Percentiles rank a stretch among this genome's conserved stretches.
These are phyloP conservation scores for Cecropterus lyciades DNA, from an alignment of 1,140 invertebrate species.

Conservation along the genomic window DNA sequence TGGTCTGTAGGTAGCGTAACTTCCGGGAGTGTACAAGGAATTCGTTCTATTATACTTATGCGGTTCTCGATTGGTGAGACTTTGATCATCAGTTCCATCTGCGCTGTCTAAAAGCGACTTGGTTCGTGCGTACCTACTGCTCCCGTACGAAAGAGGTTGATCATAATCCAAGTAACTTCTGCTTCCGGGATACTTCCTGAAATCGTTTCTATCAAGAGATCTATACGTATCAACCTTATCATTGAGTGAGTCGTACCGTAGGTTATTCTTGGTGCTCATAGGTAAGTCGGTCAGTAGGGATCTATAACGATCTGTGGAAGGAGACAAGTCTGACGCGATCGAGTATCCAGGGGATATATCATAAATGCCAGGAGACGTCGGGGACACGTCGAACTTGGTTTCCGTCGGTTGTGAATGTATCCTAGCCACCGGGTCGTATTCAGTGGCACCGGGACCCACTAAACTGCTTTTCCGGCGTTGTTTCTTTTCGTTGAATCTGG, in stretches of 20 bases:
- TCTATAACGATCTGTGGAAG: conserved; percentile 75
- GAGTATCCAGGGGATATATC: conserved; percentile 71
- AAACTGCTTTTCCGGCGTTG: conserved; percentile 86
- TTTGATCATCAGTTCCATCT: conserved; percentile 58
- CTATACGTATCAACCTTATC: conserved; percentile 77
- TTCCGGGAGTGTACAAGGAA: conserved; percentile 79
- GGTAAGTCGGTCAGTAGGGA: conserved; percentile 66
- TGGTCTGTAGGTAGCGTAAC: conserved; percentile 80
- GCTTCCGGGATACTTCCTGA: conserved; percentile 70
- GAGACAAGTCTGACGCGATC: conserved; percentile 68
- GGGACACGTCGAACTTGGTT: conserved; percentile 69
- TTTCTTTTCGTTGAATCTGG: conserved; percentile 93
- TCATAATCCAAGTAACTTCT: conserved; percentile 76
- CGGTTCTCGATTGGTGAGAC: conserved; percentile 60
- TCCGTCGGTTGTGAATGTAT: conserved; percentile 71
- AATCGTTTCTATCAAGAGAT: conserved; percentile 77
- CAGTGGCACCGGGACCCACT: conserved; percentile 83
- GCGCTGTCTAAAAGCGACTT: conserved; percentile 76
- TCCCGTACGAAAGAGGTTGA: conserved; percentile 65
- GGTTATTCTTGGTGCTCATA: conserved; percentile 56
- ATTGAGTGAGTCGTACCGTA: conserved; percentile 67
- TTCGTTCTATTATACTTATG: conserved; percentile 77
- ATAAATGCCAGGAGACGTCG: conserved; percentile 68
- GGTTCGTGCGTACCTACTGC: conserved; percentile 74
- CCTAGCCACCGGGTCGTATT: conserved; percentile 78